These are phyloP conservation scores for Choreutis nemorana DNA, from an alignment of 2,888 invertebrate genomes.

Conservation along the genomic window DNA sequence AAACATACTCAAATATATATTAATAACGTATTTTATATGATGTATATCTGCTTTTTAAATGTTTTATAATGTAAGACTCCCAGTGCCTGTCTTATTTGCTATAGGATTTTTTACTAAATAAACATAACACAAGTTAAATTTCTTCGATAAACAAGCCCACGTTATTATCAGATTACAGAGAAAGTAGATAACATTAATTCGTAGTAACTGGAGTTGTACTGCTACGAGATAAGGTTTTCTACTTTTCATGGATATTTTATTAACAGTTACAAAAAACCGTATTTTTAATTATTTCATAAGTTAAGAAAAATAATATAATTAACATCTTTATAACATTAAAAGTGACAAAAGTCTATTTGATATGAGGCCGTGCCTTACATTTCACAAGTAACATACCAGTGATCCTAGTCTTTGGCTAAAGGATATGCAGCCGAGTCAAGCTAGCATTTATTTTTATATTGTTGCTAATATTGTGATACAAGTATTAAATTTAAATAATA, in stretches of 20 bases:
- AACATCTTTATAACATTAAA: background rate
- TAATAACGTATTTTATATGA: too few species aligned
- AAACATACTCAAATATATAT: too few species aligned
- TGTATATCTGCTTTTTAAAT: too few species aligned
- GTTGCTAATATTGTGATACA: slow-evolving; percentile 40
- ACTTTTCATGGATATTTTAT: background rate
- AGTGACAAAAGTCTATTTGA: background rate
- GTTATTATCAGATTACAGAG: too few species aligned
- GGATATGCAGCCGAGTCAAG: slow-evolving; percentile 41
- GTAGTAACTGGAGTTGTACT: slow-evolving; percentile 41
- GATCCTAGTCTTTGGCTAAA: slow-evolving; percentile 54
- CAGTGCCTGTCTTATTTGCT: too few species aligned
- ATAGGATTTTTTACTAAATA: too few species aligned
- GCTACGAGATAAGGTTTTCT: slow-evolving; percentile 17
- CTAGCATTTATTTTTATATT: slow-evolving; percentile 64
- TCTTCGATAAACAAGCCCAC: too few species aligned
- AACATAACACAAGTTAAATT: too few species aligned
- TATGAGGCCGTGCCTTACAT: slow-evolving; percentile 47
- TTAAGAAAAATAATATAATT: background rate
- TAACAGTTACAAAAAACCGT: background rate
- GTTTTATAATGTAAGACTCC: too few species aligned
- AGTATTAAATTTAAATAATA: slow-evolving; percentile 14
- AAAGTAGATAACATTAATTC: slow-evolving; percentile 11
- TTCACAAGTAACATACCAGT: slow-evolving; percentile 55
- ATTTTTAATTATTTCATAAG: slow-evolving; percentile 1